phyloP scores from a whole-genome alignment of 1,140 invertebrate species.

The Caenorhabditis remanei region DNA sequence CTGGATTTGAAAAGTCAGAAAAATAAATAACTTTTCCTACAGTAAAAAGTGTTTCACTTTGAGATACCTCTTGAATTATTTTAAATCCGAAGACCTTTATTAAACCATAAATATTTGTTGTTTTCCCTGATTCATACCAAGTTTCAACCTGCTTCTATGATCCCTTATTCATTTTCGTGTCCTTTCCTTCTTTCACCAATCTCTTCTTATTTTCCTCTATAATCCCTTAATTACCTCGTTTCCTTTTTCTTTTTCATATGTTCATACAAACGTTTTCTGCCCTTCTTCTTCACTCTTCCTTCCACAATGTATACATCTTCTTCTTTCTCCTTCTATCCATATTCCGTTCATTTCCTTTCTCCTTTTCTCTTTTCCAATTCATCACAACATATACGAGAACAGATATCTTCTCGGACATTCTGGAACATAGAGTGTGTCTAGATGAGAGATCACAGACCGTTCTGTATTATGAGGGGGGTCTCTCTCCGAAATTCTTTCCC shows the following conservation, averaged over 20 bases:
- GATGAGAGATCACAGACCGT: neutral
- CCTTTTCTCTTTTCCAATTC: slow-evolving; percentile 1
- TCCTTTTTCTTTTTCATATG: neutral
- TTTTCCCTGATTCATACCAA: neutral
- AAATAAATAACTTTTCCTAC: too few relatives aligned
- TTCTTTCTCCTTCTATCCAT: neutral
- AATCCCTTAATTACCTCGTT: slow-evolving; percentile 50
- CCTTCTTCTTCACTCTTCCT: neutral
- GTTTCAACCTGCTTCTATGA: neutral
- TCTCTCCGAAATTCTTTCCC: slow-evolving; percentile 16
- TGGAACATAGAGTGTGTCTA: neutral
- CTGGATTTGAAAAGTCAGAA: too few relatives aligned
- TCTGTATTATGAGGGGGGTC: neutral
- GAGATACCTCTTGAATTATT: too few relatives aligned
- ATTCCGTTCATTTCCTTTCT: neutral
- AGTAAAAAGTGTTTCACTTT: too few relatives aligned
- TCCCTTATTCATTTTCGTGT: neutral
- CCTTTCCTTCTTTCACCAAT: neutral
- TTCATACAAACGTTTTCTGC: neutral
- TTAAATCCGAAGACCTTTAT: neutral
- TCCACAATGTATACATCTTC: slow-evolving; percentile 19
- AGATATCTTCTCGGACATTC: slow-evolving; percentile 5
- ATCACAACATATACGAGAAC: slow-evolving; percentile 53
- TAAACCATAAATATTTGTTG: neutral
- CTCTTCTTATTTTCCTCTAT: slow-evolving; percentile 2